Evolutionary conservation across 2,888 invertebrate species (phyloP), one percentile per base, ranked within the genome.

Genomic region (Oscheius sp.): DNA sequence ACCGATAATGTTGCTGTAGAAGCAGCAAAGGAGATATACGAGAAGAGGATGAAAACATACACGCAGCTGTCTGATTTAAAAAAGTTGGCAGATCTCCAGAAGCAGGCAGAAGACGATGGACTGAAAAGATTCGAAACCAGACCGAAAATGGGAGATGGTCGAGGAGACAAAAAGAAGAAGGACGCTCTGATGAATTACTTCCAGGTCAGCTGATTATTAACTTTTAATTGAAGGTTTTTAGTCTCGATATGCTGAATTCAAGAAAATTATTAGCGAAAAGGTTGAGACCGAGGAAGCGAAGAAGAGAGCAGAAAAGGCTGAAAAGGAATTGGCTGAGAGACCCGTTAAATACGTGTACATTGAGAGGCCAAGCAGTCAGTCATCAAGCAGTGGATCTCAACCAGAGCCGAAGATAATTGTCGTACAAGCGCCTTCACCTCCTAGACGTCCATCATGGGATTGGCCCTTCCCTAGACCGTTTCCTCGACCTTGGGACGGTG

Each of bases 11-110:
- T 35, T 1, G 25, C 58, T 25, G 56, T 27, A 69, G 18, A 29
- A 41, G 18, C 16, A 56, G 69, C 69, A 12, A 69, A 56, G 27
- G 45, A 53, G 18, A 21, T 9, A 35, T 68, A 68, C 2, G 68
- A 68, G 6, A 53, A 25, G 21, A 1, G 6, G n/a, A 68, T 68
- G 68, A 23, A 68, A 13, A 49, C 3, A 13, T 13, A 16, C 5
- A 13, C 3, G 13, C 6, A 21, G 5, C 21, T 49, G 49, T 16
- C 6, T 13, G 13, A 49, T 49, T 49, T 49, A 13, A 21, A 49
- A 13, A 13, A 49, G 49, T 21, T 49, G 49, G 49, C 3, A 13
- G 13, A 16, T 7, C 21, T 49, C 5, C 49, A 49, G 21, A 13
- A 18, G 13, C 5, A 49, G 6, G 49, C 49, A 13, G 49, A 7